Conservation (phyloP, 2,113 vertebrate species). For the Platichthys flesus region DNA sequence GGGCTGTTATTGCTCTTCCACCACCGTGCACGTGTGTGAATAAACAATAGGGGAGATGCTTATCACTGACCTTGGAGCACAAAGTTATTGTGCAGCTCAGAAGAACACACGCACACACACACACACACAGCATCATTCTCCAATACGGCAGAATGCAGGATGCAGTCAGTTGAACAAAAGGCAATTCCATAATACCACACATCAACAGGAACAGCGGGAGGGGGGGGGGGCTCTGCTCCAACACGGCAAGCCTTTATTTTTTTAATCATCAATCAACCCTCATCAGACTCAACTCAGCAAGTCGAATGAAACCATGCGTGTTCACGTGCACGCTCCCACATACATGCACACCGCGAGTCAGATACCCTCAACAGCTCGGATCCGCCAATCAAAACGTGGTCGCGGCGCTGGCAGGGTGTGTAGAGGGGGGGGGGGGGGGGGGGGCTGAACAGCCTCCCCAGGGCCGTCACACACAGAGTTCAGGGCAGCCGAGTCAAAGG, state of each 20-base stretch:
- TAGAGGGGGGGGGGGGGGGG: conserved; percentile 11
- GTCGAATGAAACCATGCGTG: conserved; percentile 16
- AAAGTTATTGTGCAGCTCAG: conserved; percentile 23
- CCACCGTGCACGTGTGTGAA: neutral
- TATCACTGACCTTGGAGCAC: conserved; percentile 49
- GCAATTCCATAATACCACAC: conserved; percentile 39
- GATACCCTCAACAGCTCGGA: conserved; percentile 31
- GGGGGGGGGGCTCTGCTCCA: conserved; percentile 11
- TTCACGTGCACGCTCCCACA: neutral
- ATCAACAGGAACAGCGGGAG: conserved; percentile 40
- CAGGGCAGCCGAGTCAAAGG: conserved; percentile 61
- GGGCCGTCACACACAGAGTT: conserved; percentile 72
- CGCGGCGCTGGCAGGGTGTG: conserved; percentile 29
- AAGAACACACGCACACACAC: neutral
- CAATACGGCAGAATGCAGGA: neutral
- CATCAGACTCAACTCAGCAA: conserved; percentile 48
- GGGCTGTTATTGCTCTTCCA: neutral
- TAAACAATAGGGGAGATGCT: conserved; percentile 47
- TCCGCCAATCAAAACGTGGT: conserved; percentile 45
- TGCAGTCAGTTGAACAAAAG: conserved; percentile 37
- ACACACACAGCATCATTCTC: neutral
- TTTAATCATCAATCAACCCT: conserved; percentile 57
- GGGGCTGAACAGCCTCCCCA: conserved; percentile 56
- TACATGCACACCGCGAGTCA: conserved; percentile 1
- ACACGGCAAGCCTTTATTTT: neutral